Percentiles rank a stretch among this genome's conserved stretches.
These are phyloP conservation scores for Prochilodus magdalenae DNA, from an alignment of 2,113 vertebrate species.

Conservation along the genomic window DNA sequence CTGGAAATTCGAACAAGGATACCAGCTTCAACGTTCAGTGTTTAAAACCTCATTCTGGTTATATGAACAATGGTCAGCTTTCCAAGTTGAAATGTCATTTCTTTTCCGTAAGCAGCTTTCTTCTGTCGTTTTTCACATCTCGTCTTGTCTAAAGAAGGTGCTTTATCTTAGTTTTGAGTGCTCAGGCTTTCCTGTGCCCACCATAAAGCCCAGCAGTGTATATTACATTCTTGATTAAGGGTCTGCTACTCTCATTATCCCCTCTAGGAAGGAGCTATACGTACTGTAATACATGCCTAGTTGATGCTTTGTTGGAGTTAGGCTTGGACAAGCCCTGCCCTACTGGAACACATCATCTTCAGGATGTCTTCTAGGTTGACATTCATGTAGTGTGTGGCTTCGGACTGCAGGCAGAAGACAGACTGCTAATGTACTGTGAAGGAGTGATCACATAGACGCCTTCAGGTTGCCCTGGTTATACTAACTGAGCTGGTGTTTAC, in stretches of 20 bases:
- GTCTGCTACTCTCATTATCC: not conserved
- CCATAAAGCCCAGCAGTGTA: not conserved
- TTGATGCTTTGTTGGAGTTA: not conserved
- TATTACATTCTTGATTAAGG: not conserved
- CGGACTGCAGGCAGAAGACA: not conserved
- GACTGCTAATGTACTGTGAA: not conserved
- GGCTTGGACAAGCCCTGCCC: not conserved
- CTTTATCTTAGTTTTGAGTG: slow-evolving; percentile 30
- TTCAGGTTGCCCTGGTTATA: slow-evolving; percentile 35
- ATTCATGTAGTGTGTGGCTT: not conserved
- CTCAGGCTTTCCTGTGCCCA: not conserved
- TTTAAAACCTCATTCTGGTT: no score
- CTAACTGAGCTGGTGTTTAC: slow-evolving; percentile 34
- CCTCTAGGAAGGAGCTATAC: no score
- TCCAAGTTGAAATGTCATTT: no score
- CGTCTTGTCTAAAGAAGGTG: not conserved
- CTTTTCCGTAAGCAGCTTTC: no score
- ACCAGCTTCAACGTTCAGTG: no score
- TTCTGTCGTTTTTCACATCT: no score
- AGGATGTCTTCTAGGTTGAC: no score
- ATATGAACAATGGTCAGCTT: no score
- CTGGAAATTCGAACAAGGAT: no score
- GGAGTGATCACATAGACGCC: not conserved
- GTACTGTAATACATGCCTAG: no score
- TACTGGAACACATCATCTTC: not conserved